Conservation (phyloP, 2,888 invertebrate genomes). For the Pasiphila rectangulata region DNA sequence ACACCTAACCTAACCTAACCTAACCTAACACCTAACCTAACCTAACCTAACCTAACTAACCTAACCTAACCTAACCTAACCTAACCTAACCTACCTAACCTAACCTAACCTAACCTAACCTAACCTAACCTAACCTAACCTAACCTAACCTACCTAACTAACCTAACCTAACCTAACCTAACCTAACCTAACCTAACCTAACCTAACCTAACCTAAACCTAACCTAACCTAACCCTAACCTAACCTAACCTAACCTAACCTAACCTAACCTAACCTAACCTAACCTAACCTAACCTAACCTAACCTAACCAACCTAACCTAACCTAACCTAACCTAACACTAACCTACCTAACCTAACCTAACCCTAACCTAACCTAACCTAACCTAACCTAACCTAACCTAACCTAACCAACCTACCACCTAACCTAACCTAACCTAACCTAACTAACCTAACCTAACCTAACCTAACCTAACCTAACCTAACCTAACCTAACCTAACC, state of each 20-base stretch:
- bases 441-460: constrained; percentile 26
- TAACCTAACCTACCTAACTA: constrained; percentile 25
- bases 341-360: no score
- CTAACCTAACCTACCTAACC: no score
- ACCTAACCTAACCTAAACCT: constrained; percentile 31
- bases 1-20: constrained; percentile 29
- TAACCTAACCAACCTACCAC: constrained; percentile 19
- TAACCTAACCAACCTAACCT: constrained; percentile 29
- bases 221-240: no score
- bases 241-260: constrained; percentile 30
- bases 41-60: constrained; percentile 24
- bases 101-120: constrained; percentile 22
- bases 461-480: constrained; percentile 23
- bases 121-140: constrained; percentile 26
- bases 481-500: constrained; percentile 24
- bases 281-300: constrained; percentile 33
- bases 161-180: constrained; percentile 23
- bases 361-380: constrained; percentile 27
- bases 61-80: no score
- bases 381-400: constrained; percentile 31
- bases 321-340: constrained; percentile 26
- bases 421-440: constrained; percentile 22
- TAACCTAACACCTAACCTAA: constrained; percentile 32
- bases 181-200: constrained; percentile 28
- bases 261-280: constrained; percentile 35